A percentile compares a stretch with the other conserved stretches of the same genome.
phyloP scores from a whole-genome alignment of 2,797 vertebrate genomes.

The Perodicticus potto region DNA sequence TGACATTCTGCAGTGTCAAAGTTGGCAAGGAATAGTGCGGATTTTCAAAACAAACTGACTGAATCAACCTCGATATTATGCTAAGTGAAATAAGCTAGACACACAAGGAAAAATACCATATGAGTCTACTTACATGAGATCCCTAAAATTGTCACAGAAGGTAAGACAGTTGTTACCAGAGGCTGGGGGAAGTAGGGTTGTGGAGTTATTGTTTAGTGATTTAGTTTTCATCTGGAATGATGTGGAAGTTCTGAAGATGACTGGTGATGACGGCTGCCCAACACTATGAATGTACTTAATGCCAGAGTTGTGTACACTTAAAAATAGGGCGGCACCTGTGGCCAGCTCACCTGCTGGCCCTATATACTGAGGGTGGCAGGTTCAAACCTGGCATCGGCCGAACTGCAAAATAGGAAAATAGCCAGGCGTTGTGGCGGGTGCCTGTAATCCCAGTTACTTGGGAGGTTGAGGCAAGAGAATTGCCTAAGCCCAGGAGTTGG shows the following conservation, averaged over 20 bases:
- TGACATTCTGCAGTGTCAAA: background rate
- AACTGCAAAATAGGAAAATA: too few species aligned
- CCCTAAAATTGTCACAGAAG: background rate
- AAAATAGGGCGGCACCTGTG: background rate
- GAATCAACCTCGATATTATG: background rate
- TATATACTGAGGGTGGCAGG: too few species aligned
- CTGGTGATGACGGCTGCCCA: background rate
- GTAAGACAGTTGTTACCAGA: background rate
- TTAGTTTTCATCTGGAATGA: background rate
- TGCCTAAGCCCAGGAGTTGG: too few species aligned
- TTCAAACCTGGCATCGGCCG: too few species aligned
- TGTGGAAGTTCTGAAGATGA: background rate
- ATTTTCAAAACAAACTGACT: background rate
- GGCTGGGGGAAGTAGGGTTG: too few species aligned
- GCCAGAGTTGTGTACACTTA: background rate
- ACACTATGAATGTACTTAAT: background rate
- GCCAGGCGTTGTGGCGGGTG: too few species aligned
- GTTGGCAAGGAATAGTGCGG: background rate
- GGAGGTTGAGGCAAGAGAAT: too few species aligned
- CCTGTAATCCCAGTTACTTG: too few species aligned
- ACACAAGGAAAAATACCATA: background rate
- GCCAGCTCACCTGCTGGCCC: too few species aligned
- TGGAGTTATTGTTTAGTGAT: background rate
- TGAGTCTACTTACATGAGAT: background rate
- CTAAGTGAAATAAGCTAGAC: constrained; percentile 20